These are phyloP conservation scores for Lateolabrax maculatus DNA, from an alignment of 2,797 vertebrate genomes.

Conservation along the genomic window DNA sequence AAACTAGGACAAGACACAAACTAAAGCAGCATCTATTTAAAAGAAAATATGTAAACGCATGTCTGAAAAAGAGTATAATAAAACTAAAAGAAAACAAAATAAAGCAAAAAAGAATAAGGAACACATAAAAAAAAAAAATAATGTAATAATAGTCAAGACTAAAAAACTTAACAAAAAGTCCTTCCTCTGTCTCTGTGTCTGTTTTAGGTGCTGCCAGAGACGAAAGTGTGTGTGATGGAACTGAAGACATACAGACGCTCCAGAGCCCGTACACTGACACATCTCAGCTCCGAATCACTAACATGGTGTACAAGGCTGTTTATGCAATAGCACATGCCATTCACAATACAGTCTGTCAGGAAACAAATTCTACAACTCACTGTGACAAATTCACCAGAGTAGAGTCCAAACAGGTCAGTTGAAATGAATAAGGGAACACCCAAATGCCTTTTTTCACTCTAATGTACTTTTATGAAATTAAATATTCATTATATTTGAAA, in stretches of 20 bases:
- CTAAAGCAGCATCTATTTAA: not conserved
- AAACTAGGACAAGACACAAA: not conserved
- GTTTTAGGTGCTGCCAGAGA: conserved; percentile 26
- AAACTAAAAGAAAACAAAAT: too few relatives aligned
- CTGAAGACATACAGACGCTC: conserved; percentile 65
- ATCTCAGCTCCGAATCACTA: conserved; percentile 76
- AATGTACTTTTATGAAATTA: accelerated
- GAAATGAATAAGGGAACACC: too few relatives aligned
- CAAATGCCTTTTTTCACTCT: not conserved
- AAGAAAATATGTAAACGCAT: not conserved
- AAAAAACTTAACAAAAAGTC: too few relatives aligned
- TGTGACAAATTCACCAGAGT: conserved; percentile 65
- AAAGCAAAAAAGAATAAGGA: too few relatives aligned
- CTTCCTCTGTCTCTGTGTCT: not conserved
- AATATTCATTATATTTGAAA: not conserved
- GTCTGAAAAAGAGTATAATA: too few relatives aligned
- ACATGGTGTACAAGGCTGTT: conserved; percentile 83
- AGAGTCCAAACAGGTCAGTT: conserved; percentile 70
- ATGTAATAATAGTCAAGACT: too few relatives aligned
- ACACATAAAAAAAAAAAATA: too few relatives aligned
- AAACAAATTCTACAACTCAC: conserved; percentile 29
- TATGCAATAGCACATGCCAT: conserved; percentile 81
- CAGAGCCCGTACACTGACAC: conserved; percentile 74
- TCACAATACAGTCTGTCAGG: conserved; percentile 68
- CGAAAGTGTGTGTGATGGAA: conserved; percentile 68